Evolutionary conservation across 2,113 vertebrate species (phyloP).

Genomic region (Thinocorus orbignyianus): DNA sequence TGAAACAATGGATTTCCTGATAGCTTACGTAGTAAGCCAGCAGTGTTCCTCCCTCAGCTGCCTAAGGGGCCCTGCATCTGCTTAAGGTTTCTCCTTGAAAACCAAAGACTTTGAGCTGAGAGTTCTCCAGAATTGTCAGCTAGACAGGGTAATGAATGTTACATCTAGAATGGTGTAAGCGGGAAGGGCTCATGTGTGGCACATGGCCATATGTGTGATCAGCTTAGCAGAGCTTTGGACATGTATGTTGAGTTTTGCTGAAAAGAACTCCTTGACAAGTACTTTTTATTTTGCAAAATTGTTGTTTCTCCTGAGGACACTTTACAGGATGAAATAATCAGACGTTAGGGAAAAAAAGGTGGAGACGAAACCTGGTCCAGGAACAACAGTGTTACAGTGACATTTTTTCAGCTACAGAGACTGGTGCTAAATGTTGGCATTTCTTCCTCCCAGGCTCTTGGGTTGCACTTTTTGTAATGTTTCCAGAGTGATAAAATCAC

Average conservation of each 20-base stretch:
- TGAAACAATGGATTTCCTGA: not conserved
- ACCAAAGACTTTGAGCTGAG: not conserved
- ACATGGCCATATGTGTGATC: fast-evolving
- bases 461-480: not conserved
- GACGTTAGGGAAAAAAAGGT: not conserved
- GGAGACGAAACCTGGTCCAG: not conserved
- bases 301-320: not conserved
- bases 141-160: fast-evolving
- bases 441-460: not conserved
- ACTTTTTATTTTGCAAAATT: not conserved
- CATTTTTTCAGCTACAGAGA: not conserved
- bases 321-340: not conserved
- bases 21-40: not conserved
- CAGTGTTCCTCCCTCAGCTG: not conserved
- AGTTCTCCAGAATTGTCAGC: fast-evolving
- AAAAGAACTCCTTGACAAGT: not conserved
- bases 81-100: not conserved
- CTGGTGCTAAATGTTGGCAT: not conserved
- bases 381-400: not conserved
- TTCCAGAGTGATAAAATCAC: not conserved
- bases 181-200: too few species aligned
- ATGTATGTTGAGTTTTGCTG: not conserved
- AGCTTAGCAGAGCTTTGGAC: not conserved
- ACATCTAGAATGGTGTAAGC: fast-evolving
- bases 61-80: fast-evolving